phyloP scores from a whole-genome alignment of 92 coral and sea anemone species.

The Pocillopora meandrina region DNA sequence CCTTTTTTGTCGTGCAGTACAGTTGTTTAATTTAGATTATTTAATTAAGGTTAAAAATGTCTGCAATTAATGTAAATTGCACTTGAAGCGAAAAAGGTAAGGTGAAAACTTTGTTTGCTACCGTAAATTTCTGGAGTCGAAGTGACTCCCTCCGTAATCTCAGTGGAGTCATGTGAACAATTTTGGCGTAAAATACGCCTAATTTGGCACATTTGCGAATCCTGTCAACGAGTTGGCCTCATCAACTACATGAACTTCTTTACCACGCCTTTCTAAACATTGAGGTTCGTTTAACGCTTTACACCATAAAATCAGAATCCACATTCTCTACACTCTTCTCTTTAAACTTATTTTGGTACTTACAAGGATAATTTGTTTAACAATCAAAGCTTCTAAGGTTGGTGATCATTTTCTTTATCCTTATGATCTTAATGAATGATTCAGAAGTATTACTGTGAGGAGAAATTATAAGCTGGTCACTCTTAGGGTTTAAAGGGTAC shows the following conservation, averaged over 20 bases:
- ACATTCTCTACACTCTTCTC: too few relatives aligned
- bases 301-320: too few relatives aligned
- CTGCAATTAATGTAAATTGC: conserved; percentile 38
- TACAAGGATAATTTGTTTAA: too few relatives aligned
- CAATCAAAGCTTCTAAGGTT: too few relatives aligned
- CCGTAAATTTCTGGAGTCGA: conserved; percentile 44
- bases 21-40: conserved; percentile 36
- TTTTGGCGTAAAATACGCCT: neutral
- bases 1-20: conserved; percentile 33
- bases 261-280: too few relatives aligned
- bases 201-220: conserved; percentile 23
- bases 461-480: too few relatives aligned
- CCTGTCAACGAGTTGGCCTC: neutral
- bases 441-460: too few relatives aligned
- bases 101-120: conserved; percentile 44
- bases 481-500: neutral
- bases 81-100: conserved; percentile 38
- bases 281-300: too few relatives aligned
- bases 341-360: too few relatives aligned
- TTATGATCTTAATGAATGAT: too few relatives aligned
- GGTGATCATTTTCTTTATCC: too few relatives aligned
- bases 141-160: conserved; percentile 47
- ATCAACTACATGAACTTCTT: neutral
- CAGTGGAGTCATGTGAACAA: conserved; percentile 43
- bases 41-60: conserved; percentile 31